A percentile compares a stretch with the other conserved stretches of the same genome.
phyloP scores from a whole-genome alignment of 1,140 invertebrate species.

The Atopsyche davidsoni region DNA sequence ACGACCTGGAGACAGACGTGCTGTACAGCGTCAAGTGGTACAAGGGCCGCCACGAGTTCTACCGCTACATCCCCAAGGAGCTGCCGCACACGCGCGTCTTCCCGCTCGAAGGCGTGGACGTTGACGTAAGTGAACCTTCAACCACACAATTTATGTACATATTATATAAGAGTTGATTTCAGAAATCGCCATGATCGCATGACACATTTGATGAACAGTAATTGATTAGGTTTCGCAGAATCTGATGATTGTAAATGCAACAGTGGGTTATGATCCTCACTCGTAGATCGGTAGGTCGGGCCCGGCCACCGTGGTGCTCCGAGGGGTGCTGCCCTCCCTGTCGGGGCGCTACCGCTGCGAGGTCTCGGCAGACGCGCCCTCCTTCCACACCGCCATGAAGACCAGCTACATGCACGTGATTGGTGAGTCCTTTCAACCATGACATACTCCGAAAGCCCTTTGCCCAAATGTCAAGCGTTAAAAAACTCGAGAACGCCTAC shows the following conservation, averaged over 20 bases:
- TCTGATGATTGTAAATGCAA: too few species aligned
- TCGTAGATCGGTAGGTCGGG: conserved; percentile 56
- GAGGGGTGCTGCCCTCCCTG: conserved; percentile 58
- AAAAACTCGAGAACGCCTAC: too few species aligned
- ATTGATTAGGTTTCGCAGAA: too few species aligned
- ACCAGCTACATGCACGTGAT: conserved; percentile 64
- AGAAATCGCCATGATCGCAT: too few species aligned
- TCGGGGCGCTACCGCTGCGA: conserved; percentile 68
- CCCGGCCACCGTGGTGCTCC: conserved; percentile 58
- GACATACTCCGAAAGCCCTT: too few species aligned
- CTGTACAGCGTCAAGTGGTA: conserved; percentile 82
- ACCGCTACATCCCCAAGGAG: conserved; percentile 68
- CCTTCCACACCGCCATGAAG: conserved; percentile 60
- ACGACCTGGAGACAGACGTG: conserved; percentile 56
- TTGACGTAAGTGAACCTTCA: conserved; percentile 63
- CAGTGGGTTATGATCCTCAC: too few species aligned
- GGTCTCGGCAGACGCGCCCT: conserved; percentile 64
- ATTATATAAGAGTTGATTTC: too few species aligned
- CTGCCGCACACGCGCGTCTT: conserved; percentile 63
- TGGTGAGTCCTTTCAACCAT: too few species aligned
- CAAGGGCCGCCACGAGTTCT: conserved; percentile 70
- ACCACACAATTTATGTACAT: too few species aligned
- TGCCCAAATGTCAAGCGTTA: too few species aligned
- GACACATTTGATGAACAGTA: too few species aligned
- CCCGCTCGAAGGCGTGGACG: conserved; percentile 53